Percentiles rank a stretch among this genome's conserved stretches.
These are phyloP conservation scores for Tonatia bakeri DNA, from an alignment of 2,113 vertebrate species.

Conservation along the genomic window DNA sequence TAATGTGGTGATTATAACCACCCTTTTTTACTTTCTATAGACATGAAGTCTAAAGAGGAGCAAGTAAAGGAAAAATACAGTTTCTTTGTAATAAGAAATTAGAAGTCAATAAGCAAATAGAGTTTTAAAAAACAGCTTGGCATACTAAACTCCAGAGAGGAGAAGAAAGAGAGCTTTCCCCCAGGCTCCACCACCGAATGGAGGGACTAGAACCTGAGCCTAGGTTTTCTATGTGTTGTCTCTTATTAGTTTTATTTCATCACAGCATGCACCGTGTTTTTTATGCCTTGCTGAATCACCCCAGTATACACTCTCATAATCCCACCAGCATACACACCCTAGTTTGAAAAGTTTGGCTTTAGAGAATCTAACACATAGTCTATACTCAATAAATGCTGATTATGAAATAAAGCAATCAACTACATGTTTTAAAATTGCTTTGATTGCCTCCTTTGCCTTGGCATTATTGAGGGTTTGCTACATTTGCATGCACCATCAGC, in stretches of 20 bases:
- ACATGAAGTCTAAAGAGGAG: not conserved
- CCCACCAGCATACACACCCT: not conserved
- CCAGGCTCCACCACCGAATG: not conserved
- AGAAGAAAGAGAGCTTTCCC: not conserved
- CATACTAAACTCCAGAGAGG: not conserved
- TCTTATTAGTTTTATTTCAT: not conserved
- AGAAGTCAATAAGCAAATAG: conserved; percentile 4
- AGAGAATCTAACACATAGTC: not conserved
- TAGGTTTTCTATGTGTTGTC: not conserved
- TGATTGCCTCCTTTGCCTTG: not conserved
- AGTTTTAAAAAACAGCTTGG: not conserved
- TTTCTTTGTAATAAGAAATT: not conserved
- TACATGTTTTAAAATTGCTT: not conserved
- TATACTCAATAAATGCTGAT: not conserved
- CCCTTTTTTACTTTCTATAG: not conserved
- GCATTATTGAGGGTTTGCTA: not conserved
- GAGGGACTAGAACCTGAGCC: not conserved
- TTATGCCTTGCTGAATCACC: not conserved
- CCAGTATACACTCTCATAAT: not conserved
- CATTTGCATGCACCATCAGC: conserved; percentile 48
- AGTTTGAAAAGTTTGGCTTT: not conserved
- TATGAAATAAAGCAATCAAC: not conserved
- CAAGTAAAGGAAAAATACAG: not conserved
- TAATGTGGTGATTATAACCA: not conserved
- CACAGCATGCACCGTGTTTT: not conserved